Conservation (phyloP, 2,797 vertebrate species). For the Tamandua tetradactyla region DNA sequence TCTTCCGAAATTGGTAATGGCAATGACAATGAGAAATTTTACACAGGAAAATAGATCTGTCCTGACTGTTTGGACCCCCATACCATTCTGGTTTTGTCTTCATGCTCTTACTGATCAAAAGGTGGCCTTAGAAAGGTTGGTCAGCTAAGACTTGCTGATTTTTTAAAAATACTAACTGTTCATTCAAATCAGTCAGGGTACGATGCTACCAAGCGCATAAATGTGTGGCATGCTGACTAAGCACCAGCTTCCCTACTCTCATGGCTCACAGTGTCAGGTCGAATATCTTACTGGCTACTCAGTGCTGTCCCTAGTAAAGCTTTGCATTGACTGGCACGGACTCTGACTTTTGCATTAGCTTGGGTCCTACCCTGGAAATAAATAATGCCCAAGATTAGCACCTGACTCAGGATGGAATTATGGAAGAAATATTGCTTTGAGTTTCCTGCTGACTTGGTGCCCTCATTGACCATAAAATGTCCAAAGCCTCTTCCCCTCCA, state of each 20-base stretch:
- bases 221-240: not conserved
- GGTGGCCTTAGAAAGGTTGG: not conserved
- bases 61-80: not conserved
- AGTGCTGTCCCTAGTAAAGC: not conserved
- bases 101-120: conserved; percentile 27
- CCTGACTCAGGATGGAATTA: conserved; percentile 2
- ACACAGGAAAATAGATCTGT: not conserved
- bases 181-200: not conserved
- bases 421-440: not conserved
- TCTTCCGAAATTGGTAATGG: not conserved
- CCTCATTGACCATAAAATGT: not conserved
- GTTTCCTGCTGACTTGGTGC: not conserved
- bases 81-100: not conserved
- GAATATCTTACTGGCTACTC: not conserved
- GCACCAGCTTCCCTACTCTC: not conserved
- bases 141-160: not conserved
- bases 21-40: not conserved
- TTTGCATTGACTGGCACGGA: not conserved
- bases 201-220: not conserved
- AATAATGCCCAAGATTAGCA: not conserved
- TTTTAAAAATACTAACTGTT: not conserved
- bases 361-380: not conserved
- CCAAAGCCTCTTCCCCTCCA: not conserved
- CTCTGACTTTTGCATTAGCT: not conserved
- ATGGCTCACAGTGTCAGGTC: not conserved